phyloP scores from a whole-genome alignment of 2,888 invertebrate species.

The Taenaris catops region DNA sequence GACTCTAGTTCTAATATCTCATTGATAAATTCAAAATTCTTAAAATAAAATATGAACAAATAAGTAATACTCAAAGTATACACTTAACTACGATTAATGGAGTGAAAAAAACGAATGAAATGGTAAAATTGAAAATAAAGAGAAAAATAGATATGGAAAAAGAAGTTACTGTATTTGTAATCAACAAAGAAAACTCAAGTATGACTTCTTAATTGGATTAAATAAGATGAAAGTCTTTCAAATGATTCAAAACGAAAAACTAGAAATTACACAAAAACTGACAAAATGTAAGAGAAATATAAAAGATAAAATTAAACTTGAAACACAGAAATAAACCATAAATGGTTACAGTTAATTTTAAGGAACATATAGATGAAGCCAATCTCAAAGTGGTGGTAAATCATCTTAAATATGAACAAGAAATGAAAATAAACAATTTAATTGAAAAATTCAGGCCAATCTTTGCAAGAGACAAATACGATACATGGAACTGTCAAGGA shows the following conservation, averaged over 20 bases:
- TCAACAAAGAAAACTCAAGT: slow-evolving; percentile 26
- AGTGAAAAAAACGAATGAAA: slow-evolving; percentile 16
- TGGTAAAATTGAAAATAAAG: slow-evolving; percentile 6
- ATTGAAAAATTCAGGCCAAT: slow-evolving; percentile 4
- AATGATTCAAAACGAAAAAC: slow-evolving; percentile 27
- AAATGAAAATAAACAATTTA: neutral
- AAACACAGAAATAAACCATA: too few species aligned
- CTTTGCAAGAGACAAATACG: slow-evolving; percentile 24
- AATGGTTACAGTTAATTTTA: too few species aligned
- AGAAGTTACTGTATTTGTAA: slow-evolving; percentile 24
- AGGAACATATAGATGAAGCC: too few species aligned
- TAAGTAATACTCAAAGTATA: neutral
- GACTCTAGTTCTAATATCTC: slow-evolving; percentile 32
- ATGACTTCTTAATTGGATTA: slow-evolving; percentile 30
- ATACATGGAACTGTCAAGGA: slow-evolving; percentile 17
- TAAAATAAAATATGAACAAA: slow-evolving; percentile 16
- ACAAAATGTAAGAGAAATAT: too few species aligned
- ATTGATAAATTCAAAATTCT: slow-evolving; percentile 30
- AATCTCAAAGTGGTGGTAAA: too few species aligned
- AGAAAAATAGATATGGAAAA: slow-evolving; percentile 21
- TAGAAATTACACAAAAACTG: slow-evolving; percentile 21
- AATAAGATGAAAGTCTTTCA: slow-evolving; percentile 28
- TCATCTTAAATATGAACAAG: neutral
- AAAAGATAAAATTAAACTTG: too few species aligned
- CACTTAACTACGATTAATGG: slow-evolving; percentile 22